phyloP scores from a whole-genome alignment of 2,797 vertebrate species.

The Acipenser oxyrinchus region DNA sequence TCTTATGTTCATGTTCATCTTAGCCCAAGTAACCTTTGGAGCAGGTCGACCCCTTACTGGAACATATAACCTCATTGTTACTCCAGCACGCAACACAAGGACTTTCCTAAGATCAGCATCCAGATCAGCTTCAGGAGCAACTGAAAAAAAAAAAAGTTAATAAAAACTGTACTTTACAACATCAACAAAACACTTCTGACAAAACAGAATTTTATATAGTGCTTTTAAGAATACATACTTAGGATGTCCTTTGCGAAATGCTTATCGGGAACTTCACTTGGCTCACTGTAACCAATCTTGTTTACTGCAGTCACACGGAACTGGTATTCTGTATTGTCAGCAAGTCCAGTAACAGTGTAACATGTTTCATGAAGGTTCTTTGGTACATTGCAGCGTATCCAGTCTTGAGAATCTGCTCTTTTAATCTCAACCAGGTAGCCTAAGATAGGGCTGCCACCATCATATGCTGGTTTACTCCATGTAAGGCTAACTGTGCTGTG shows the following conservation, averaged over 20 bases:
- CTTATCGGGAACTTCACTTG: conserved; percentile 84
- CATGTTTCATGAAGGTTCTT: conserved; percentile 85
- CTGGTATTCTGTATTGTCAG: conserved; percentile 82
- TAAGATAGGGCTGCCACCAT: conserved; percentile 87
- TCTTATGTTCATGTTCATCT: conserved; percentile 86
- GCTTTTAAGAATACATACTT: conserved; percentile 59
- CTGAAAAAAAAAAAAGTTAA: conserved; percentile 43
- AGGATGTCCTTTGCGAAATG: conserved; percentile 82
- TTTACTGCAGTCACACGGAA: conserved; percentile 90
- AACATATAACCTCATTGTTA: conserved; percentile 82
- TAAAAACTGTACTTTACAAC: background rate
- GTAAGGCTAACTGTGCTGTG: conserved; percentile 74
- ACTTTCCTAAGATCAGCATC: conserved; percentile 81
- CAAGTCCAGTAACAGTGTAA: conserved; percentile 80
- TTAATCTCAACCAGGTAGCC: conserved; percentile 93
- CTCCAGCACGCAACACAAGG: conserved; percentile 77
- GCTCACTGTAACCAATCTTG: conserved; percentile 89
- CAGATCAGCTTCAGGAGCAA: conserved; percentile 86
- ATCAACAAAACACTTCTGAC: background rate
- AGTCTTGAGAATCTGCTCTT: conserved; percentile 76
- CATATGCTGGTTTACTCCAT: conserved; percentile 81
- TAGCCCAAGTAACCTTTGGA: conserved; percentile 88
- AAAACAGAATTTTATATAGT: background rate
- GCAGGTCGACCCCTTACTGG: conserved; percentile 82
- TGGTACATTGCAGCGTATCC: conserved; percentile 94